phyloP scores from a whole-genome alignment of 2,113 vertebrate genomes.

The Triplophysa siluroides region DNA sequence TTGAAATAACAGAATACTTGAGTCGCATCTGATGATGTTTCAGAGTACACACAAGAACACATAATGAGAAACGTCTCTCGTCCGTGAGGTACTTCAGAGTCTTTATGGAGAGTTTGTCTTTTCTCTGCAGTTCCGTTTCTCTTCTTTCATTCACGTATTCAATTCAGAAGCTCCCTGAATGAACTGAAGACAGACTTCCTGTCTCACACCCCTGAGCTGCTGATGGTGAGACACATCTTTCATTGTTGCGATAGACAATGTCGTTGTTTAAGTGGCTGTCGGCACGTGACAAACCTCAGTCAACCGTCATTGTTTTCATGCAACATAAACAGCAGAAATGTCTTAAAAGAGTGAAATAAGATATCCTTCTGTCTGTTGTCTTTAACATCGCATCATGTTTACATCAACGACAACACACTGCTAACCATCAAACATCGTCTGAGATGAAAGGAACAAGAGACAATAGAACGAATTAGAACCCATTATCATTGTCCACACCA shows the following conservation, averaged over 20 bases:
- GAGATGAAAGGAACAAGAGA: too few relatives aligned
- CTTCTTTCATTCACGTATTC: conserved; percentile 36
- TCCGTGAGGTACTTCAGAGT: neutral
- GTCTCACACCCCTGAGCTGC: conserved; percentile 13
- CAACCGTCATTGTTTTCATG: neutral
- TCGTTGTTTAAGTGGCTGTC: conserved; percentile 4
- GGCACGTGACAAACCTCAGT: neutral
- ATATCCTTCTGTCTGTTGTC: too few relatives aligned
- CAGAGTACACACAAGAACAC: too few relatives aligned
- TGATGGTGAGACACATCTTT: neutral
- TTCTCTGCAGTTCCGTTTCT: conserved; percentile 26
- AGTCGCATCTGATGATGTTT: too few relatives aligned
- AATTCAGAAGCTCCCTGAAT: conserved; percentile 7
- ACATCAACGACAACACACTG: too few relatives aligned
- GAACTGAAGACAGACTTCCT: conserved; percentile 15
- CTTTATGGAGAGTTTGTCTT: conserved; percentile 7
- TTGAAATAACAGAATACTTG: too few relatives aligned
- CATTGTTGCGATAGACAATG: conserved; percentile 23
- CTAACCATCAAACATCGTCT: too few relatives aligned
- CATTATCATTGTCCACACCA: too few relatives aligned
- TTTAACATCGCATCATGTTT: too few relatives aligned
- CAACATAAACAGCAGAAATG: neutral
- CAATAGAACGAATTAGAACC: too few relatives aligned
- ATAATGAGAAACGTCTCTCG: neutral
- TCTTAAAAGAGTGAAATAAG: neutral